Conservation (phyloP, 2,113 vertebrate genomes). For the Albula glossodonta region DNA sequence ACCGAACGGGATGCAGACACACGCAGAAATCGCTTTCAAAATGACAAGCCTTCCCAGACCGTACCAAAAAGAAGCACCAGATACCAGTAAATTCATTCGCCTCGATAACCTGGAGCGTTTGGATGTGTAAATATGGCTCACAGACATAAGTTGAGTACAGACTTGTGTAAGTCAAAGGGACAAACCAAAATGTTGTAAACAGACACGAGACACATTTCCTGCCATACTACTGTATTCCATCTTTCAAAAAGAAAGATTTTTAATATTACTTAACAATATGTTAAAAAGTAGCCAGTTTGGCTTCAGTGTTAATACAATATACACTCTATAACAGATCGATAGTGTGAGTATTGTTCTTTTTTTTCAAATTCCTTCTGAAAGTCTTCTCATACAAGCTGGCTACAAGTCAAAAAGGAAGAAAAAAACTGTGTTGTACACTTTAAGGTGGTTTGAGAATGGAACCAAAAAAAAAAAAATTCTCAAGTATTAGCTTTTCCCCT, state of each 20-base stretch:
- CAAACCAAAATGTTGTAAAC: conserved; percentile 11
- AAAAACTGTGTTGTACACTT: conserved; percentile 86
- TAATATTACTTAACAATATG: conserved; percentile 99
- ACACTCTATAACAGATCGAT: conserved; percentile 96
- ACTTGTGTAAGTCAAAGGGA: too few relatives aligned
- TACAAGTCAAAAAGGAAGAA: conserved; percentile 73
- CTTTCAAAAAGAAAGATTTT: conserved; percentile 99
- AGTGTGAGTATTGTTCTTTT: conserved; percentile 92
- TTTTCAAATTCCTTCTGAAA: conserved; percentile 84
- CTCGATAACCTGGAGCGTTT: neutral
- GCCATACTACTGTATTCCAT: conserved; percentile 99
- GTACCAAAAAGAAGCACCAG: neutral
- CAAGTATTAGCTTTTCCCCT: conserved; percentile 77
- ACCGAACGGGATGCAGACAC: neutral
- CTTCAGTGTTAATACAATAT: conserved; percentile 99
- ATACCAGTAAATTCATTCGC: neutral
- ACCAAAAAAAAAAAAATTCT: conserved; percentile 71
- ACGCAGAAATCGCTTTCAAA: conserved; percentile 22
- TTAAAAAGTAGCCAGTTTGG: conserved; percentile 99
- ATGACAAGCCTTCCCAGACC: conserved; percentile 29
- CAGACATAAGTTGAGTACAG: neutral
- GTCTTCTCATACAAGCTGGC: conserved; percentile 91
- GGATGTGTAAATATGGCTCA: neutral
- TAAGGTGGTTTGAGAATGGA: conserved; percentile 82
- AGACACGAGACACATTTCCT: conserved; percentile 77